Evolutionary conservation across 1,140 invertebrate genomes (phyloP).

Genomic region (Stenopsyche tienmushanensis): DNA sequence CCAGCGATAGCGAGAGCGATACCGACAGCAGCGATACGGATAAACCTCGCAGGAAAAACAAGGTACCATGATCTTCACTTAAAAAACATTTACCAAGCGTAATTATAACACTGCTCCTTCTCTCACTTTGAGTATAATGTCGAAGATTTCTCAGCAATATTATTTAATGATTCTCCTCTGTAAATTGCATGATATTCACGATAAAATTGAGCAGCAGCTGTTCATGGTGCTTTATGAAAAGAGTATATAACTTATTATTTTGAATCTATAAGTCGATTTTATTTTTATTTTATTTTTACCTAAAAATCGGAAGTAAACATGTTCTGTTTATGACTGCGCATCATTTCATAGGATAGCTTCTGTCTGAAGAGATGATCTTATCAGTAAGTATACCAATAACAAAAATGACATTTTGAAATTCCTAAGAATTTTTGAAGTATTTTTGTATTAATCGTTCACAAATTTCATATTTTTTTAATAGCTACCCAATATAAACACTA

Average conservation of each 20-base stretch:
- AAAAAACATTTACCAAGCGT: too few relatives aligned
- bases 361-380: constrained; percentile 59
- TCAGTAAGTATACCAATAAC: constrained; percentile 63
- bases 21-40: constrained; percentile 53
- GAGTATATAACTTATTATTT: constrained; percentile 18
- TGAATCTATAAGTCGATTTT: constrained; percentile 36
- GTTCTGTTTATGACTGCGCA: constrained; percentile 67
- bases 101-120: constrained; percentile 10
- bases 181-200: constrained; percentile 24
- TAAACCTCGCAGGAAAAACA: constrained; percentile 56
- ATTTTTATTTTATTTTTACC: constrained; percentile 39
- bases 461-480: too few relatives aligned
- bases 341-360: constrained; percentile 67
- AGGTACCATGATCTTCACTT: too few relatives aligned
- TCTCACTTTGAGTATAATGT: constrained; percentile 13
- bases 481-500: too few relatives aligned
- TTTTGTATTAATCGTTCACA: constrained; percentile 11
- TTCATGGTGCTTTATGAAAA: constrained; percentile 18
- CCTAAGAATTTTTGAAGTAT: constrained; percentile 2
- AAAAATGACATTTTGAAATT: constrained; percentile 41
- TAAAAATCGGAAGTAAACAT: constrained; percentile 51
- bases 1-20: constrained; percentile 50
- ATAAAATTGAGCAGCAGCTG: constrained; percentile 7
- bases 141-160: constrained; percentile 25
- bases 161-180: constrained; percentile 23